phyloP scores from a whole-genome alignment of 2,797 vertebrate genomes.

The Sebastes ruberrimus region DNA sequence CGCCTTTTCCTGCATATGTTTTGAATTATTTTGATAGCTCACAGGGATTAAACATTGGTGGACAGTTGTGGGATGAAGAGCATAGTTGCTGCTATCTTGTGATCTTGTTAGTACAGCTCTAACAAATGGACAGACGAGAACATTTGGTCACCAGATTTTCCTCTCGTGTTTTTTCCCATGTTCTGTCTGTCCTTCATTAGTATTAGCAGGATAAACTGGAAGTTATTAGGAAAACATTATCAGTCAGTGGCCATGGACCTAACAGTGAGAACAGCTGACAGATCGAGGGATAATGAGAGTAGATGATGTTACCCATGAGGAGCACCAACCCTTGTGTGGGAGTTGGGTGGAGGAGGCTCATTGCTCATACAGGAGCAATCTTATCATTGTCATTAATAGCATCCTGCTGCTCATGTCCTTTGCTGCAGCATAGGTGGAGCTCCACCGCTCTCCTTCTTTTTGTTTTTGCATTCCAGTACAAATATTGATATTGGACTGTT shows the following conservation, averaged over 20 bases:
- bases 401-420: constrained; percentile 43
- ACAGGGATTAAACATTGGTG: not conserved
- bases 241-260: not conserved
- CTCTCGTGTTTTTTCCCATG: not conserved
- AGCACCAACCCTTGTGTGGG: constrained; percentile 31
- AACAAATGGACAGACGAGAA: constrained; percentile 16
- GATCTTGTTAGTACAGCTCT: constrained; percentile 4
- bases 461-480: not conserved
- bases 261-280: not conserved
- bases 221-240: constrained; percentile 7
- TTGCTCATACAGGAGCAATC: constrained; percentile 22
- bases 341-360: constrained; percentile 31
- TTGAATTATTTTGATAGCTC: constrained; percentile 1
- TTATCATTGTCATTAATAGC: constrained; percentile 49
- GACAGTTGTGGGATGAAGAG: not conserved
- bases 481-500: not conserved
- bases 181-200: constrained; percentile 12
- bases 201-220: not conserved
- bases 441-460: not conserved
- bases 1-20: not conserved
- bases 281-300: not conserved
- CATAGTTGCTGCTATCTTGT: not conserved
- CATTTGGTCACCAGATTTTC: constrained; percentile 51
- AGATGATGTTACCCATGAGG: constrained; percentile 25
- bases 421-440: not conserved